Base-by-base conservation (phyloP, 1,140 invertebrate species). In the Idris sp. region DNA sequence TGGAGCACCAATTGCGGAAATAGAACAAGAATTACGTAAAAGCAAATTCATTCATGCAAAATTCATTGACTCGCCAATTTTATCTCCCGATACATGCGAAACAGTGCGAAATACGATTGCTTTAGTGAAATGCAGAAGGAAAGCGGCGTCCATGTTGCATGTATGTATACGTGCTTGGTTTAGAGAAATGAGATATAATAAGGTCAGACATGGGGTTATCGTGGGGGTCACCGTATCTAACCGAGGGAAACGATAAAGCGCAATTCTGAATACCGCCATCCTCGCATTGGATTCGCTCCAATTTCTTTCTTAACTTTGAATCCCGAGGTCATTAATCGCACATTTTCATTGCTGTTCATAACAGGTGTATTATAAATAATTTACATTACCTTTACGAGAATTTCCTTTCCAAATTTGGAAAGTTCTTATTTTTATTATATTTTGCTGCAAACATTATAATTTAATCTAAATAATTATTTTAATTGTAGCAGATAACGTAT, bases 171-270 rank as follows among this genome's bases (percentile, higher is more conserved):
- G 46, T 54, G 53, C 38, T 61, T 51, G 30, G 56, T 69, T 69
- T 73, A 35, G 49, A 65, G 74, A 49, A 73, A 67, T 69, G 74
- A 81, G 81, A 83, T 84, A 84, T 83, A 84, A 84, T 83, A 82
- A 82, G 81, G 81, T 84, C 80, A 81, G 82, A 83, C 81, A 61
- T 28, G 43, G 73, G 83, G 83, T 83, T 82, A 83, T 83, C 82
- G 43, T 30, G 28, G 49, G 74, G 73, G 76, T 78, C 73, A 83
- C 71, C 78, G 74, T 79, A 81, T 81, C 79, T 82, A 41, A 48
- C 40, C 59, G 51, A 79, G 72, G 40, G 78, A 81, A 76, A 78
- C 74, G 80, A 82, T 82, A 82, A 81, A 83, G 61, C 53, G 59
- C 58, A 73, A 68, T 51, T 49, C 69, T 43, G 51, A 65, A 67